Evolutionary conservation across 1,140 invertebrate species (phyloP), one percentile per base, ranked within the genome.

Genomic region (Drosophila subpulchrella): DNA sequence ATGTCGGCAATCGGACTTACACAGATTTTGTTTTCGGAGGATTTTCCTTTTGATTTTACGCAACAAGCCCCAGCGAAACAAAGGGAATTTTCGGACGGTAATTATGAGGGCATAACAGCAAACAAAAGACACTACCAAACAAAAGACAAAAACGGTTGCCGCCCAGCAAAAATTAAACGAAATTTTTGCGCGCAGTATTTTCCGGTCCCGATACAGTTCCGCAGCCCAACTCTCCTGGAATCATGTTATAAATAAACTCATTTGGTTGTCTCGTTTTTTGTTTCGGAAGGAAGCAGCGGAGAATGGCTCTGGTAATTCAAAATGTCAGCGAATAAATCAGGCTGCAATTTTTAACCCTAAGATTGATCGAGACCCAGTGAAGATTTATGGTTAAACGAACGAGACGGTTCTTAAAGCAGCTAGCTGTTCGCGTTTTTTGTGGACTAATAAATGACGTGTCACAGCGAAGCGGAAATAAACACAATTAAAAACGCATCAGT

Each of bases 401-500:
- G 15, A 20, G 36, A 20, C 3, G 6, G 32, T 53, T 53, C 50
- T 53, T 53, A 27, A 56, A 30, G 20, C 5, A 12, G 41, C 20
- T 27, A 1, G 12, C 27, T 6, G 11, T 17, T 27, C 15, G 34
- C 34, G 7, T 30, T 32, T 53, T 42, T 38, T 44, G 46, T 11
- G 54, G 34, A 56, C 83, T 80, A 83, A 88, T 83, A 84, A 88
- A 88, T 81, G 76, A 89, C 80, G 80, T 84, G 84, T 84, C 84
- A 89, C 66, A 81, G 48, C 70, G 54, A 71, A 84, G 80, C 84
- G 85, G 84, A 89, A 90, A 81, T 72, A 84, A 81, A 90, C 70
- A 90, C 77, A 89, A 89, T 89, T 89, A 89, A 90, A 89, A 89
- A 89, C 70, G 84, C 84, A 89, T 90, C 84, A 89, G 85, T 65